phyloP scores from a whole-genome alignment of 2,113 vertebrate species.

The Scatophagus argus region DNA sequence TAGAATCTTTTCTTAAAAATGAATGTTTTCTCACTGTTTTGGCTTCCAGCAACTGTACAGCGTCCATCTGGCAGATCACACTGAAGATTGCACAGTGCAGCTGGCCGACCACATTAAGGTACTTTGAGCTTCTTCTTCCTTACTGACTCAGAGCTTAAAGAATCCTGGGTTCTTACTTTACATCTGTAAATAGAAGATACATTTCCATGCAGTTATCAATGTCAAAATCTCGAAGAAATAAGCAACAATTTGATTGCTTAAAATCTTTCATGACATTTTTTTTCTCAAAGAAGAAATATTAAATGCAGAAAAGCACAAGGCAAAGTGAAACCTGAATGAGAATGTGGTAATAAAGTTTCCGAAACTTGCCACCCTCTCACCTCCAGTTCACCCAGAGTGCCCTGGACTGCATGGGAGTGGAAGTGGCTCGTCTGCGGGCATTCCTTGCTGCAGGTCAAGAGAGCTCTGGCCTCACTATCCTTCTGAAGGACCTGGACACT shows the following conservation, averaged over 20 bases:
- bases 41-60: slow-evolving; percentile 92
- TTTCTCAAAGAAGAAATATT: neutral
- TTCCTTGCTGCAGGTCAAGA: slow-evolving; percentile 92
- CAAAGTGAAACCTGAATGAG: neutral
- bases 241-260: neutral
- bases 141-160: neutral
- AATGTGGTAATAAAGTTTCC: neutral
- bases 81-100: slow-evolving; percentile 94
- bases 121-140: neutral
- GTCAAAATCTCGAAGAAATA: neutral
- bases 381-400: slow-evolving; percentile 95
- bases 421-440: slow-evolving; percentile 90
- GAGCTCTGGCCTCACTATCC: slow-evolving; percentile 85
- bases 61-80: slow-evolving; percentile 92
- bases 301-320: too few species aligned
- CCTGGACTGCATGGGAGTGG: slow-evolving; percentile 95
- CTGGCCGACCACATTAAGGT: slow-evolving; percentile 94
- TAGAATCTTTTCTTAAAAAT: too few species aligned
- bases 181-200: neutral
- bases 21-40: slow-evolving; percentile 11
- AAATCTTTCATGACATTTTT: neutral
- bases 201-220: neutral
- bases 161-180: neutral
- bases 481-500: slow-evolving; percentile 95
- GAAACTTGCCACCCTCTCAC: neutral